phyloP scores from a whole-genome alignment of 1,140 invertebrate species.

The Trichonephila inaurata region DNA sequence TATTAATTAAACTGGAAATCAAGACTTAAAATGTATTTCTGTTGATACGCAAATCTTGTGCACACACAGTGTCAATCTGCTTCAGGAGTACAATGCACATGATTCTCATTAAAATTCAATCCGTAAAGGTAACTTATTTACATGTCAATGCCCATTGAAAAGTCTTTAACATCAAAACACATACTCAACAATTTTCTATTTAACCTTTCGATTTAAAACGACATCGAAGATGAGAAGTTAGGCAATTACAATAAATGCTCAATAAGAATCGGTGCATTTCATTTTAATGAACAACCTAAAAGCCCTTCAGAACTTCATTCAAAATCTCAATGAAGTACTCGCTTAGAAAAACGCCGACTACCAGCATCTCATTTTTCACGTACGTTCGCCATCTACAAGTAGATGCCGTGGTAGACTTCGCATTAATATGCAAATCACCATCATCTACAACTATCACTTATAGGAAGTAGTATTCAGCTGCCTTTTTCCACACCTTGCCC shows the following conservation, averaged over 20 bases:
- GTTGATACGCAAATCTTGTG: no score
- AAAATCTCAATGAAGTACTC: background rate
- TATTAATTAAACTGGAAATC: no score
- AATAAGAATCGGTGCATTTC: background rate
- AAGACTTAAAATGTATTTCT: no score
- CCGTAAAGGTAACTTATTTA: no score
- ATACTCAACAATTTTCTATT: background rate
- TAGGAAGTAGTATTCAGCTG: background rate
- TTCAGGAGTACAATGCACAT: no score
- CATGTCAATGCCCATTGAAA: background rate
- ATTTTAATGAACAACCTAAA: background rate
- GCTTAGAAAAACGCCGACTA: background rate
- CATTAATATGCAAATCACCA: slow-evolving; percentile 19
- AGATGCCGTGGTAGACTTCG: background rate
- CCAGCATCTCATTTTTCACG: background rate
- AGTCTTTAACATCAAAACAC: background rate
- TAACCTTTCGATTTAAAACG: background rate
- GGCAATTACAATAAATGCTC: background rate
- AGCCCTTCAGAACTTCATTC: background rate
- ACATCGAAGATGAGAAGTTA: background rate
- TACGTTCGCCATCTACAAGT: background rate
- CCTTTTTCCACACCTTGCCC: slow-evolving; percentile 1
- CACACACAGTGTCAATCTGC: no score
- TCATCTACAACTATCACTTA: background rate
- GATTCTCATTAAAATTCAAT: no score